These are phyloP conservation scores for Zaprionus capensis DNA, from an alignment of 1,140 invertebrate species.

Conservation along the genomic window DNA sequence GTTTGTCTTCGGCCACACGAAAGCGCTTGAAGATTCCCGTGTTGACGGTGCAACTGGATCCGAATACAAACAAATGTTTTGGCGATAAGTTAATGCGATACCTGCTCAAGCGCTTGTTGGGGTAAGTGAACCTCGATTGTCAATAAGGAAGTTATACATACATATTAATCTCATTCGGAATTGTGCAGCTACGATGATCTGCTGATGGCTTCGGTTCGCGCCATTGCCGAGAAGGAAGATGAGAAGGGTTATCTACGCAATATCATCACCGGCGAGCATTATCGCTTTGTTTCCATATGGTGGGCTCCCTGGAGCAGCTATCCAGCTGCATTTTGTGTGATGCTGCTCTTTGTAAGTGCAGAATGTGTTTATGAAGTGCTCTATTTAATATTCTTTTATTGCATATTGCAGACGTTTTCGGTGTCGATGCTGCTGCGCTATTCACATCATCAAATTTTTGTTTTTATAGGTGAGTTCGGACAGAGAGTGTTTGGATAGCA, in stretches of 20 bases:
- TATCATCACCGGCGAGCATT: conserved; percentile 99
- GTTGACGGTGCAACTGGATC: conserved; percentile 95
- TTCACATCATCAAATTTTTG: conserved; percentile 99
- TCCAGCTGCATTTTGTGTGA: conserved; percentile 96
- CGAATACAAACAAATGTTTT: conserved; percentile 94
- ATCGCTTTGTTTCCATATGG: conserved; percentile 98
- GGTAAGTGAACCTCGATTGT: conserved; percentile 78
- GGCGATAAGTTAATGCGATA: conserved; percentile 96
- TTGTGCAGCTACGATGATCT: conserved; percentile 93
- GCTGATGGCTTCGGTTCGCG: conserved; percentile 97
- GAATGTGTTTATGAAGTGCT: not conserved
- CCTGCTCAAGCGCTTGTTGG: conserved; percentile 95
- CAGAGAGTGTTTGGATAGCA: too few species aligned
- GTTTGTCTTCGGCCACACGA: conserved; percentile 93
- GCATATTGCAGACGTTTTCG: conserved; percentile 94
- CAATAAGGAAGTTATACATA: not conserved
- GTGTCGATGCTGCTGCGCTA: conserved; percentile 99
- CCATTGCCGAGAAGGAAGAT: conserved; percentile 96
- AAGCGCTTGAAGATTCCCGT: conserved; percentile 96
- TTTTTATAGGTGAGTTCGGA: conserved; percentile 96
- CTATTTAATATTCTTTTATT: conserved; percentile 8
- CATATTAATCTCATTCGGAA: not conserved
- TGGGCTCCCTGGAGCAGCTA: conserved; percentile 97
- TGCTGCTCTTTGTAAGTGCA: conserved; percentile 99
- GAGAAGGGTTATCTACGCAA: conserved; percentile 98